Base-by-base conservation (phyloP, 2,113 vertebrate species). In the Myxocyprinus asiaticus region DNA sequence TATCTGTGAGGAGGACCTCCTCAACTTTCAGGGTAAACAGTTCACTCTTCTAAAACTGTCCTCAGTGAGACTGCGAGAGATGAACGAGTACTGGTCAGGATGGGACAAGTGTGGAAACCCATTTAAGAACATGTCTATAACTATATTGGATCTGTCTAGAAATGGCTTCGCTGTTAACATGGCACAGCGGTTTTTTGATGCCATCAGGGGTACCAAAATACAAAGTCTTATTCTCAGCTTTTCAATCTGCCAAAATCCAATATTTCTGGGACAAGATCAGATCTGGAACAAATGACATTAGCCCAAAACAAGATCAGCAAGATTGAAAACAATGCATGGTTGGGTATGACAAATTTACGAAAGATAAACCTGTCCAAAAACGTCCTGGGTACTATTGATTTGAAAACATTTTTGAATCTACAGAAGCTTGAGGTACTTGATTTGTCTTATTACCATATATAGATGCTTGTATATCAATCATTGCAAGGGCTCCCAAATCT, bases 371-470 rank as follows among this genome's bases (percentile, higher is more conserved):
- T 99, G 8, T 96, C 95, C 0, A 45, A 2, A 47, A 99, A 98
- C 81, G 89, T 97, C 58, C 76, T 97, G 7, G 94, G 95, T 1
- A 93, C 95, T 83, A 86, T 98, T 17, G 85, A 88, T 0, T 45
- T 88, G 14, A 4, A 86, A 7, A 88, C 90, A 7, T 99, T 99
- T 82, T 11, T 55, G 0, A 91, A 90, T 15, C 87, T 98, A 0
- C 66, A 0, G 0, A 84, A 79, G 0, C 72, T 97, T 0, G 9
- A 1, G 0, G 9, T 69, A 8, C 82, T 98, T 62, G 92, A 97
- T 84, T 89, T 99, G 80, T 92, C 94, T 22, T 67, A 92, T 76
- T 98, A 98, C 84, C 94, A 96, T 75, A 95, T 98, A 1, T 94
- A 95, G 22, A 75, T 59, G 0, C 89, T 98, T 79, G 81, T 62